Conservation (phyloP, 1,140 invertebrate genomes). For the Doryteuthis pealeii region DNA sequence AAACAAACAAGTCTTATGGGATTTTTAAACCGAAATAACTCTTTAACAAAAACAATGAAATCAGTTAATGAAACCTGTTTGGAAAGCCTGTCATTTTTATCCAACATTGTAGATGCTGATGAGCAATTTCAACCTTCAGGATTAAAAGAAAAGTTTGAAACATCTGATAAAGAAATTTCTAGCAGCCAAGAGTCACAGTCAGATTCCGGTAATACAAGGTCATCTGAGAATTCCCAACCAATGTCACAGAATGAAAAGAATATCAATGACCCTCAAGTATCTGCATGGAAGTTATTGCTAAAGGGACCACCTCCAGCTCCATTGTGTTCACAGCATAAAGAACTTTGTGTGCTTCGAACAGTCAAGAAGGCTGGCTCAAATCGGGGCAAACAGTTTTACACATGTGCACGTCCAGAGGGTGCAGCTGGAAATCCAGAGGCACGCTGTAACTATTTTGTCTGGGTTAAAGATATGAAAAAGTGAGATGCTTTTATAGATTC, state of each 20-base stretch:
- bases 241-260: neutral
- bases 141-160: no score
- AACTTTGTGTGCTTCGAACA: conserved; percentile 62
- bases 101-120: no score
- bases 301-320: conserved; percentile 59
- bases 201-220: no score
- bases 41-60: no score
- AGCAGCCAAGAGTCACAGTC: no score
- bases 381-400: conserved; percentile 64
- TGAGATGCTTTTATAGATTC: neutral
- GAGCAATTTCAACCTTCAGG: no score
- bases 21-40: neutral
- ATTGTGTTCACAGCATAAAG: conserved; percentile 63
- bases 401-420: conserved; percentile 63
- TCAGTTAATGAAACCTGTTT: no score
- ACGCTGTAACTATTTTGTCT: conserved; percentile 64
- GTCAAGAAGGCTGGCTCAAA: conserved; percentile 66
- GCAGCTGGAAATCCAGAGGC: conserved; percentile 61
- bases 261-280: conserved; percentile 4
- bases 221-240: no score
- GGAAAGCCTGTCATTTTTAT: no score
- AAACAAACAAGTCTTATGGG: conserved; percentile 2
- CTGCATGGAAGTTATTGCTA: conserved; percentile 60
- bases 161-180: no score
- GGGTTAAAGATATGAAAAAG: conserved; percentile 52